Conservation (phyloP, 2,888 invertebrate genomes). For the Ischnura elegans region DNA sequence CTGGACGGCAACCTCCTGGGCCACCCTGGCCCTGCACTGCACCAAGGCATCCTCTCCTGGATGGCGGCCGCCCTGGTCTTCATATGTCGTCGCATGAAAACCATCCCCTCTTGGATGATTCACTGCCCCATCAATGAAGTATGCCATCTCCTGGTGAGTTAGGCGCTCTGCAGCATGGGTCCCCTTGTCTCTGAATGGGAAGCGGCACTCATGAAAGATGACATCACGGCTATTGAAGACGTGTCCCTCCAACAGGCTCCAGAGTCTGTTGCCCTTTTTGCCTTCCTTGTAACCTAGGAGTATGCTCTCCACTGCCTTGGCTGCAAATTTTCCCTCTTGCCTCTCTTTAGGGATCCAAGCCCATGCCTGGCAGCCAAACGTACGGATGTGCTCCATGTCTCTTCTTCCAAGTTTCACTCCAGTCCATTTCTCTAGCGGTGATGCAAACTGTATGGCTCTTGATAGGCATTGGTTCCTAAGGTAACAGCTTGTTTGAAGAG, state of each 20-base stretch:
- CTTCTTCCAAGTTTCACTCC: neutral
- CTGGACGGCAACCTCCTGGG: neutral
- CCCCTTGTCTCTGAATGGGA: too few species aligned
- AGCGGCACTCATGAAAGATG: too few species aligned
- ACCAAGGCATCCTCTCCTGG: neutral
- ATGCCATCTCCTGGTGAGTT: too few species aligned
- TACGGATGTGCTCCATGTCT: neutral
- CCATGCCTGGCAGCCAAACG: slow-evolving; percentile 25
- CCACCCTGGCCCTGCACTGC: neutral
- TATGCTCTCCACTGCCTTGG: slow-evolving; percentile 34
- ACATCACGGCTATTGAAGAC: neutral
- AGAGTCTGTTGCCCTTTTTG: neutral
- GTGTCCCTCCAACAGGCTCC: neutral
- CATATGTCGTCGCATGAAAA: neutral
- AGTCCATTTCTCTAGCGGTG: neutral
- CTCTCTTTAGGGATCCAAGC: neutral
- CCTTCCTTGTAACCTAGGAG: neutral
- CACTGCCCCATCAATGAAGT: too few species aligned
- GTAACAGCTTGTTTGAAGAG: neutral
- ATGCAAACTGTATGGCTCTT: neutral
- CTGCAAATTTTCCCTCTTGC: slow-evolving; percentile 21
- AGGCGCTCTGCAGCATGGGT: too few species aligned
- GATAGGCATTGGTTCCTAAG: neutral
- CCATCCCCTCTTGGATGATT: neutral
- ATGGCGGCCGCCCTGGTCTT: neutral